phyloP scores from a whole-genome alignment of 2,797 vertebrate species.

The Phalloptychus januarius region DNA sequence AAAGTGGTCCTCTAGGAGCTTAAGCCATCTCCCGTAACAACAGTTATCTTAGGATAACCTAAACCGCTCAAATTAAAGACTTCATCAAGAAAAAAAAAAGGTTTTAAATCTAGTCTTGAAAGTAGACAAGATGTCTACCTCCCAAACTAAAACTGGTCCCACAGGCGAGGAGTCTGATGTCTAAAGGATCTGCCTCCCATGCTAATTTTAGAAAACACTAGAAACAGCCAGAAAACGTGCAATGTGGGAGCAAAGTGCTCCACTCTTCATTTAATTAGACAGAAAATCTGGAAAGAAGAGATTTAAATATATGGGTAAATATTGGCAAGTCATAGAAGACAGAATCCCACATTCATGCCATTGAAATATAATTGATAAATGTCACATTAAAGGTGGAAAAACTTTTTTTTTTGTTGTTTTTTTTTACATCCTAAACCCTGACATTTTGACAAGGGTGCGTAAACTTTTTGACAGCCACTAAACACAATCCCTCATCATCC shows the following conservation, averaged over 20 bases:
- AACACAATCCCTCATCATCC: conserved; percentile 25
- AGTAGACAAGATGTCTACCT: too few species aligned
- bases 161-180: background rate
- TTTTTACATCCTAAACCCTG: background rate
- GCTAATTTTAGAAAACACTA: background rate
- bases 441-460: background rate
- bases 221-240: background rate
- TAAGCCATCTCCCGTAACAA: background rate
- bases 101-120: too few species aligned
- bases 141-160: background rate
- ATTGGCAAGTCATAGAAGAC: background rate
- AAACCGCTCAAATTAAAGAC: background rate
- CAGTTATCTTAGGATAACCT: background rate
- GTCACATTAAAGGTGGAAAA: background rate
- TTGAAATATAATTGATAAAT: background rate
- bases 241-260: background rate
- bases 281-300: background rate
- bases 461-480: background rate
- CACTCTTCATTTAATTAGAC: background rate
- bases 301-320: background rate
- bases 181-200: background rate
- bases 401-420: too few species aligned
- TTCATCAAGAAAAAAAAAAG: background rate
- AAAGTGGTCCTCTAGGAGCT: background rate
- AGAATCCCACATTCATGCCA: background rate